A percentile compares a stretch with the other conserved stretches of the same genome.
Evolutionary conservation across 2,888 invertebrate genomes (phyloP).

Genomic region (Dasypogon diadema): DNA sequence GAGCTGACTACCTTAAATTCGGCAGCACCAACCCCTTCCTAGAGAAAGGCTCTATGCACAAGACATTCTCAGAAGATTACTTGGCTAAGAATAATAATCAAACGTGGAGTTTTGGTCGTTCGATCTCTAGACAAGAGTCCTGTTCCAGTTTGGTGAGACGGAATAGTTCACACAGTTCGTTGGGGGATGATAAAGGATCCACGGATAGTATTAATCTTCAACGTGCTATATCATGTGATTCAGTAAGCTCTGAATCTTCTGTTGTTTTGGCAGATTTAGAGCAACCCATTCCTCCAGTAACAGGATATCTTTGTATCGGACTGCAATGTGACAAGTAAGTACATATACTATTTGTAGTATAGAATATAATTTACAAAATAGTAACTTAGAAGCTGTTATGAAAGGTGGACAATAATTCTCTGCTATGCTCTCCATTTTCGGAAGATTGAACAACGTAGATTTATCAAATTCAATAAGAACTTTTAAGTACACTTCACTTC

Average conservation of each 20-base stretch:
- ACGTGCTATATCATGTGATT: constrained; percentile 82
- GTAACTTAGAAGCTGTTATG: no score
- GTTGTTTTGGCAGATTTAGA: constrained; percentile 79
- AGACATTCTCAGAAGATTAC: constrained; percentile 68
- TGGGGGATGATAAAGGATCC: constrained; percentile 61
- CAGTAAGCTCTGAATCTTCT: constrained; percentile 83
- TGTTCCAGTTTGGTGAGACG: constrained; percentile 63
- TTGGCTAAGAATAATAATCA: constrained; percentile 58
- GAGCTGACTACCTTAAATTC: constrained; percentile 61
- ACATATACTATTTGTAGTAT: no score
- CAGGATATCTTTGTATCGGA: constrained; percentile 82
- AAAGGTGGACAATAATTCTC: no score
- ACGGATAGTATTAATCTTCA: constrained; percentile 65
- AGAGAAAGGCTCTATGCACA: constrained; percentile 65
- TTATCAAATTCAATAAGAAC: no score
- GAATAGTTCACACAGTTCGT: constrained; percentile 65
- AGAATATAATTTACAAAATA: no score
- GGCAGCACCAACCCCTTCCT: constrained; percentile 61
- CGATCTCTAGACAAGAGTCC: constrained; percentile 64
- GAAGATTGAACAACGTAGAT: no score
- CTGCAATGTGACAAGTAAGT: constrained; percentile 82
- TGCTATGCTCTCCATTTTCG: no score
- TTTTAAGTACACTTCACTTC: no score
- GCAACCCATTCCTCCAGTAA: constrained; percentile 76
- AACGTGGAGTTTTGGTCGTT: constrained; percentile 65